Percentiles rank a stretch among this genome's conserved stretches.
Conservation (phyloP, 1,140 invertebrate species). For the Lepidurus couesii region DNA sequence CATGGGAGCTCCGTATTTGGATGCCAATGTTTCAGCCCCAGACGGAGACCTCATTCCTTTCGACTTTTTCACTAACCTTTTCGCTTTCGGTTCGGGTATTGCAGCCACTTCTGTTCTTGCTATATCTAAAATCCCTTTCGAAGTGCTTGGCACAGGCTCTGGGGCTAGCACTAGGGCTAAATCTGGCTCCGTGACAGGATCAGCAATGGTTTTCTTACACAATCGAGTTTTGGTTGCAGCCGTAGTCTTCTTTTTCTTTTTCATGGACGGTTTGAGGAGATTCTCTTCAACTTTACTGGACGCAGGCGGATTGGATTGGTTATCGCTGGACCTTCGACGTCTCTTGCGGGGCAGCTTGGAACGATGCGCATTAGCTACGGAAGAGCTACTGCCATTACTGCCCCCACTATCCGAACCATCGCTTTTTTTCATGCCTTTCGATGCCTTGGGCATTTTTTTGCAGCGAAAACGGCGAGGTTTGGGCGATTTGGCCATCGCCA, state of each 20-base stretch:
- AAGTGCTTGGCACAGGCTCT: not conserved
- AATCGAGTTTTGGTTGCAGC: slow-evolving; percentile 9
- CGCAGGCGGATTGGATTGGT: not conserved
- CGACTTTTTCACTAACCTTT: not conserved
- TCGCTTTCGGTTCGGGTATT: not conserved
- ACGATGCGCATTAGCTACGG: not conserved
- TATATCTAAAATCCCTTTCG: not conserved
- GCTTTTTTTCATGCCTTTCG: slow-evolving; percentile 3
- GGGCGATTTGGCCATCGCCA: not conserved
- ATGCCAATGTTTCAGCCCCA: not conserved
- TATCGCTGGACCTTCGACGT: not conserved
- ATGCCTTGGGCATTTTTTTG: not conserved
- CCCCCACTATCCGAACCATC: not conserved
- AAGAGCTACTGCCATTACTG: not conserved
- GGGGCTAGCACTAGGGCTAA: not conserved
- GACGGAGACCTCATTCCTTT: not conserved
- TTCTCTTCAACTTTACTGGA: not conserved
- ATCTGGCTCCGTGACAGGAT: slow-evolving; percentile 7
- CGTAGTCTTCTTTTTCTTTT: not conserved
- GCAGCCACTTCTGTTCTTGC: not conserved
- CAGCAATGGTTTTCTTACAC: not conserved
- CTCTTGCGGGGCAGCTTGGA: not conserved
- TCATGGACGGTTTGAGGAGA: not conserved
- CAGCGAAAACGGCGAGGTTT: not conserved
- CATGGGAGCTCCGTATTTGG: slow-evolving; percentile 7